These are phyloP conservation scores for Bombus picipes DNA, from an alignment of 1,140 invertebrate species.

Conservation along the genomic window DNA sequence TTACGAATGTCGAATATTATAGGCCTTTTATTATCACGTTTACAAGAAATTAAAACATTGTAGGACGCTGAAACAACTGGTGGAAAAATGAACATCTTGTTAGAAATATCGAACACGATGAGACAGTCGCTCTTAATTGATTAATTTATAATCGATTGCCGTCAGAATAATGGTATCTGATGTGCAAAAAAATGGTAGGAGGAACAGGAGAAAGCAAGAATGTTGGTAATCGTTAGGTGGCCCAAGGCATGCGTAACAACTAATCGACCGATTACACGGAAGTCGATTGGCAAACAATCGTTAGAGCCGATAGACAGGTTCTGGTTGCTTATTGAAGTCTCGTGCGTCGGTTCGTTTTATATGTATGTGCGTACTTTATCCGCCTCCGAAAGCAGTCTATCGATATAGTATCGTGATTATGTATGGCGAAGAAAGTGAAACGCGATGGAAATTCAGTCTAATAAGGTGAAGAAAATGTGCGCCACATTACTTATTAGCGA, in stretches of 20 bases:
- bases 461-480: constrained; percentile 42
- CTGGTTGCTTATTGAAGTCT: constrained; percentile 32
- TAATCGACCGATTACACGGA: constrained; percentile 54
- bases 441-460: constrained; percentile 42
- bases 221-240: constrained; percentile 51
- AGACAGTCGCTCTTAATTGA: background rate
- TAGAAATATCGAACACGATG: background rate
- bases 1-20: background rate
- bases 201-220: constrained; percentile 43
- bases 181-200: background rate
- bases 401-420: constrained; percentile 23
- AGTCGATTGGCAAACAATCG: constrained; percentile 59
- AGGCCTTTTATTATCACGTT: too few relatives aligned
- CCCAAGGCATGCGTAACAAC: constrained; percentile 54
- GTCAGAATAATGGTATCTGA: background rate
- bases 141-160: background rate
- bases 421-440: constrained; percentile 52
- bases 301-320: constrained; percentile 45
- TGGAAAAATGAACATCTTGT: background rate
- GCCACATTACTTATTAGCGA: constrained; percentile 22
- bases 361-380: constrained; percentile 2
- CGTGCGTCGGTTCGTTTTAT: constrained; percentile 25
- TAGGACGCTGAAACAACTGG: background rate
- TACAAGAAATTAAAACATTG: too few relatives aligned
- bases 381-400: constrained; percentile 19